Base-by-base conservation (phyloP, 2,888 invertebrate species). In the Epinotia ramella region DNA sequence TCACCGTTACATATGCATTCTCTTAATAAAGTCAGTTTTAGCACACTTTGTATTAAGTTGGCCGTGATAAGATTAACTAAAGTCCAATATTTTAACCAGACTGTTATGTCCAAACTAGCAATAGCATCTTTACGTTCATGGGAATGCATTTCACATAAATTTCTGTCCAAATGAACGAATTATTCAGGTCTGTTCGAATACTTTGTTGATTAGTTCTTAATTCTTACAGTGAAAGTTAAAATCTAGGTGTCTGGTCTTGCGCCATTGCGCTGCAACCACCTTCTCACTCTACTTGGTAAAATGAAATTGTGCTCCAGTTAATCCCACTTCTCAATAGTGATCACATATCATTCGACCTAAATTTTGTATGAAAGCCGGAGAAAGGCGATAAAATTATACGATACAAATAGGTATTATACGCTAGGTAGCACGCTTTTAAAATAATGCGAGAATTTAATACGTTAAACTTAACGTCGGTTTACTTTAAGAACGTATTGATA, bases 281-380 rank as follows among this genome's bases (percentile, higher is more conserved):
- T 92, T 90, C 89, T 89, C 92, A 93, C 89, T 92, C 93, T 93
- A 93, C 84, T 93, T 91, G 81, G 80, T 88, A 82, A 80, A 81
- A 87, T 88, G 85, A 84, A 88, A 92, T 89, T 92, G 86, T 92
- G 93, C 91, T 88, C 91, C 89, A 91, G 86, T 92, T 76, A 88
- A 91, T 89, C 88, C 85, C 78, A 84, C 84, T 83, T 81, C 86
- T 86, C 85, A 82, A 85, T 87, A 84, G 86, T 82, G 91, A 92
- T 93, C 92, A 89, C 88, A 91, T 93, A 90, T 92, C 91, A 89
- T 87, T 86, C 84, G 90, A 87, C 88, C 88, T 84, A 85, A 91
- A 91, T 91, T 86, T 86, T 84, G 79, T 83, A 86, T 82, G 85
- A 86, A 86, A 89, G 87, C 84, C 81, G 85, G 89, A 86, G 91